phyloP scores from a whole-genome alignment of 2,888 invertebrate species.

The Caenorhabditis sulstoni region DNA sequence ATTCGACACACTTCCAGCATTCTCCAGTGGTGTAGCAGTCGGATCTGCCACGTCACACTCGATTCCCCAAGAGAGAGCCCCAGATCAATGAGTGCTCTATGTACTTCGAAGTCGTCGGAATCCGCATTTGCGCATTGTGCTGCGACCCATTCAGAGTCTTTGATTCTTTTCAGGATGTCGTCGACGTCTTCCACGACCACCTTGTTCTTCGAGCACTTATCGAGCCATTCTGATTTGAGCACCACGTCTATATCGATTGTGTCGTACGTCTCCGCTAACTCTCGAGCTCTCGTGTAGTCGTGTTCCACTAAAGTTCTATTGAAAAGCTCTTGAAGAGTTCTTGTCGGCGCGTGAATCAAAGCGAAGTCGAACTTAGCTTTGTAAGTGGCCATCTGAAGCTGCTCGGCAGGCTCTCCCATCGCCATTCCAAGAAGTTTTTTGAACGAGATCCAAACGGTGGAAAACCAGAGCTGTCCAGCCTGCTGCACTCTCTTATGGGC shows the following conservation, averaged over 20 bases:
- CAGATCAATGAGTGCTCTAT: constrained; percentile 50
- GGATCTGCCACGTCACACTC: constrained; percentile 42
- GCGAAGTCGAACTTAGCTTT: constrained; percentile 63
- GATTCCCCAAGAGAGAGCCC: constrained; percentile 50
- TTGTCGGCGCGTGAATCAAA: constrained; percentile 65
- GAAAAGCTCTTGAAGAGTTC: constrained; percentile 67
- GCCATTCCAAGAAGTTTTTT: constrained; percentile 71
- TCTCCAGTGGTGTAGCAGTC: constrained; percentile 56
- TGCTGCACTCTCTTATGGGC: constrained; percentile 63
- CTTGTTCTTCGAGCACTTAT: constrained; percentile 55
- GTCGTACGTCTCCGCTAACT: constrained; percentile 56
- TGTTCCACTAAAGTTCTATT: constrained; percentile 63
- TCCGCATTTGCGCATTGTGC: constrained; percentile 57
- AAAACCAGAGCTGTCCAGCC: constrained; percentile 64
- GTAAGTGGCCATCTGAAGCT: constrained; percentile 69
- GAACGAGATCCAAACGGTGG: constrained; percentile 64
- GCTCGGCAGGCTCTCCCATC: constrained; percentile 69
- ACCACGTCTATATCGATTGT: constrained; percentile 64
- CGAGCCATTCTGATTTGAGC: constrained; percentile 69
- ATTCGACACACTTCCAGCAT: constrained; percentile 57
- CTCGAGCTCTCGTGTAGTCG: constrained; percentile 62
- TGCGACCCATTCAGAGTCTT: constrained; percentile 65
- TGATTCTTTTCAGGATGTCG: constrained; percentile 60
- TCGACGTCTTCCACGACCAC: constrained; percentile 61
- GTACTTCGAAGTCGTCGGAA: constrained; percentile 55